Percentiles rank a stretch among this genome's conserved stretches.
phyloP scores from a whole-genome alignment of 2,113 vertebrate genomes.

The Pterocles burchelli region DNA sequence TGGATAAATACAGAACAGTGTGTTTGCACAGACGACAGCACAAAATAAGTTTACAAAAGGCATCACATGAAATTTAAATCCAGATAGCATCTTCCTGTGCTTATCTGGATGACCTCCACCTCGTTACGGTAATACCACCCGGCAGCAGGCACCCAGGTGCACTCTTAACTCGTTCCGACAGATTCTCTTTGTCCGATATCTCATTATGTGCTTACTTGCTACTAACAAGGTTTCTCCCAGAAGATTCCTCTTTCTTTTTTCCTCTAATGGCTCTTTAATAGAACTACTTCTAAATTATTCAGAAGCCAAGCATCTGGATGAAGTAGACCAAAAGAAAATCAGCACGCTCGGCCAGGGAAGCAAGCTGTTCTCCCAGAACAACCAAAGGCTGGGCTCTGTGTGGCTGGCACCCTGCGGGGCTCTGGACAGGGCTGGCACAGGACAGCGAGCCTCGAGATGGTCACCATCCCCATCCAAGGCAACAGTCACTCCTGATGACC shows the following conservation, averaged over 20 bases:
- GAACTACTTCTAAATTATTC: constrained; percentile 47
- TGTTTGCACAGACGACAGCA: neutral
- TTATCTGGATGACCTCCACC: neutral
- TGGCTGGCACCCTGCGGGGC: neutral
- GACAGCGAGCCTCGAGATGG: neutral
- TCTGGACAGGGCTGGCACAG: neutral
- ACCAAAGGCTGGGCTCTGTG: fast-evolving
- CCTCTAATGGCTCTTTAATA: constrained; percentile 50
- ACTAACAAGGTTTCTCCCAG: constrained; percentile 25
- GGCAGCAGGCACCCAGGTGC: neutral
- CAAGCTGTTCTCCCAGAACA: neutral
- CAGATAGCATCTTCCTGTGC: neutral
- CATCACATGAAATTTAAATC: neutral
- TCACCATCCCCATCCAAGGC: neutral
- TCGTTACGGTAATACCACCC: neutral
- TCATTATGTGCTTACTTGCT: neutral
- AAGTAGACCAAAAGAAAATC: neutral
- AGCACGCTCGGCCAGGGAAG: neutral
- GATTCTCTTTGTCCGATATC: neutral
- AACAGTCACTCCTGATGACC: fast-evolving
- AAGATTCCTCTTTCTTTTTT: neutral
- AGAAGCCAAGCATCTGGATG: constrained; percentile 34
- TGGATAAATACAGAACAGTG: neutral
- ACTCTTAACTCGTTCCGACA: neutral
- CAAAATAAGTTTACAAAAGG: neutral